Conservation (phyloP, 2,888 invertebrate species). For the Scaptomyza flava region DNA sequence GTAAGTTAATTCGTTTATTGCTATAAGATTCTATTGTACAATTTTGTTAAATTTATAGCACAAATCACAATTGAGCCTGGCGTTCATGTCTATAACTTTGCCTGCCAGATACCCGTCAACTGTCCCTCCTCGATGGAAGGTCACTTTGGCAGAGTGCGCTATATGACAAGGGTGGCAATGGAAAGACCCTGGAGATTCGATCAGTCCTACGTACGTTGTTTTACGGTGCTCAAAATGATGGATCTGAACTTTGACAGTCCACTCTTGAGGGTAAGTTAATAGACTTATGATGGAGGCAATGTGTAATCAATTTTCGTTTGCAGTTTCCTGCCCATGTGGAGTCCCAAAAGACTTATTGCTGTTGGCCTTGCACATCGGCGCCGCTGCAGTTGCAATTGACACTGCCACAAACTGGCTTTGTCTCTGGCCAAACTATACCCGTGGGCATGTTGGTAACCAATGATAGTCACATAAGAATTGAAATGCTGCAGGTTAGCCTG, state of each 20-base stretch:
- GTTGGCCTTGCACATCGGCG: slow-evolving; percentile 75
- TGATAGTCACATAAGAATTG: slow-evolving; percentile 85
- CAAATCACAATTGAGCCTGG: slow-evolving; percentile 84
- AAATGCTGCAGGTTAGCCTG: slow-evolving; percentile 66
- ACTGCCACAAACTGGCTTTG: slow-evolving; percentile 80
- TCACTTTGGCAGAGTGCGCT: slow-evolving; percentile 85
- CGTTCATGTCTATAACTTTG: slow-evolving; percentile 85
- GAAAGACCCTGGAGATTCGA: slow-evolving; percentile 95
- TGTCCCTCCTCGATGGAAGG: slow-evolving; percentile 86
- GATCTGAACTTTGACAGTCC: slow-evolving; percentile 86
- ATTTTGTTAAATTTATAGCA: slow-evolving; percentile 15
- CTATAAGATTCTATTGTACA: fast-evolving
- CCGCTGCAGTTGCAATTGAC: slow-evolving; percentile 71
- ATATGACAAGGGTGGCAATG: slow-evolving; percentile 87
- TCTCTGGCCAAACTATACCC: slow-evolving; percentile 79
- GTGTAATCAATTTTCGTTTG: neutral
- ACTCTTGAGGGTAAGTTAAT: slow-evolving; percentile 52
- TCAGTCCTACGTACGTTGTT: slow-evolving; percentile 87
- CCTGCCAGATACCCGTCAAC: slow-evolving; percentile 84
- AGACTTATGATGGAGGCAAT: neutral
- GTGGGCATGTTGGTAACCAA: slow-evolving; percentile 86
- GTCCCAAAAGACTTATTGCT: slow-evolving; percentile 73
- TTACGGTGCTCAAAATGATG: slow-evolving; percentile 91
- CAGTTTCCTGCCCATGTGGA: slow-evolving; percentile 72
- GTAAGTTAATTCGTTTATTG: slow-evolving; percentile 29